A percentile compares a stretch with the other conserved stretches of the same genome.
phyloP scores from a whole-genome alignment of 1,140 invertebrate genomes.

The Charaxes varanes region DNA sequence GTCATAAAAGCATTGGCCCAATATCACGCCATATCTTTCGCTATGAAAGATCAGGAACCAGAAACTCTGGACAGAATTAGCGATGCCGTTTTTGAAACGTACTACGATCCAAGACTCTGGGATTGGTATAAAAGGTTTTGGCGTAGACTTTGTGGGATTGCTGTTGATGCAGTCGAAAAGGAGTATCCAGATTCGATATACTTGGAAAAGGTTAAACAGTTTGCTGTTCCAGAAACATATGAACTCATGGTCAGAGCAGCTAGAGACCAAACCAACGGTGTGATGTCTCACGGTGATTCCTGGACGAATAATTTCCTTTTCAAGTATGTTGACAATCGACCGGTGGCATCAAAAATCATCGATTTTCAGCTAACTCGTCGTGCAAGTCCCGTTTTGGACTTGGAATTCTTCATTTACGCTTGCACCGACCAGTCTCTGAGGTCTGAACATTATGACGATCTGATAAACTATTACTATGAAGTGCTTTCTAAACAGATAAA shows the following conservation, averaged over 20 bases:
- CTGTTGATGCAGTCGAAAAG: constrained; percentile 77
- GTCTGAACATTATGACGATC: constrained; percentile 72
- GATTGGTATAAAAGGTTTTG: constrained; percentile 79
- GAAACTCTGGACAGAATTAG: constrained; percentile 72
- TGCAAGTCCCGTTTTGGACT: constrained; percentile 76
- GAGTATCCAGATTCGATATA: constrained; percentile 77
- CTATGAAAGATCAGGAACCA: constrained; percentile 78
- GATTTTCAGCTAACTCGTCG: constrained; percentile 82
- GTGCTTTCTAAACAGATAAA: constrained; percentile 73
- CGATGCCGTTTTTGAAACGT: constrained; percentile 69
- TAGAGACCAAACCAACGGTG: constrained; percentile 55
- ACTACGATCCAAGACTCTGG: constrained; percentile 75
- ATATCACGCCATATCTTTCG: constrained; percentile 81
- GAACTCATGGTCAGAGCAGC: constrained; percentile 46
- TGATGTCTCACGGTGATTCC: constrained; percentile 81
- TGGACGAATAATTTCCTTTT: constrained; percentile 85
- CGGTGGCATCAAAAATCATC: constrained; percentile 76
- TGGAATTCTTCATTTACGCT: constrained; percentile 78
- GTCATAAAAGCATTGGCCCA: constrained; percentile 78
- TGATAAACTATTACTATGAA: constrained; percentile 76
- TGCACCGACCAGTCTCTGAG: constrained; percentile 77
- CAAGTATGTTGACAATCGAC: constrained; percentile 55
- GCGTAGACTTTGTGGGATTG: constrained; percentile 69
- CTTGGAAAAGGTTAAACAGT: constrained; percentile 73
- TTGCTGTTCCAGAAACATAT: constrained; percentile 67